Conservation (phyloP, 2,113 vertebrate species). For the Parus major region DNA sequence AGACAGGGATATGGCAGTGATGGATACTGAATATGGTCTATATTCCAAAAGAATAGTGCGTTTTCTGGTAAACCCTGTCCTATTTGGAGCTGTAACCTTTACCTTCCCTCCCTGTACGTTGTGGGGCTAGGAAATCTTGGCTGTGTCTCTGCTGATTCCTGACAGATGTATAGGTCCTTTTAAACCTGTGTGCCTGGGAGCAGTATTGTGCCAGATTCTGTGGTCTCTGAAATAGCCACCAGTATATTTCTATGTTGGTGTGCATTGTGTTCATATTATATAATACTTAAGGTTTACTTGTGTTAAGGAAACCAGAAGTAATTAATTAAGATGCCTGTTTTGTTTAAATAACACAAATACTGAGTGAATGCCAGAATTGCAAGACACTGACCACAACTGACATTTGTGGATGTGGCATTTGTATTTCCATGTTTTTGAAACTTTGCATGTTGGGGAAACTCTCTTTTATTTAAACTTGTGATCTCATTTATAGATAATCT, state of each 20-base stretch:
- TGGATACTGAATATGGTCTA: not conserved
- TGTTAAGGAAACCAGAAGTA: not conserved
- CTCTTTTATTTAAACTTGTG: not conserved
- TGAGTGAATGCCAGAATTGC: not conserved
- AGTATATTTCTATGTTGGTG: not conserved
- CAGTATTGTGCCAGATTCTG: not conserved
- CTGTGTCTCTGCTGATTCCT: not conserved
- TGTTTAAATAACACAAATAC: not conserved
- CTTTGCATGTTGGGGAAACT: not conserved
- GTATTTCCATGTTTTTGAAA: not conserved
- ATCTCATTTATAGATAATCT: not conserved
- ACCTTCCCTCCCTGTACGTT: not conserved
- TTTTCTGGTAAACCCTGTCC: not conserved
- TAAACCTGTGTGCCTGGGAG: not conserved
- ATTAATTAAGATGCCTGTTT: not conserved
- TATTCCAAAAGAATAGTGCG: not conserved
- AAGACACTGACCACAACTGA: not conserved
- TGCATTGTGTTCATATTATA: not conserved
- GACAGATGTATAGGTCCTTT: not conserved
- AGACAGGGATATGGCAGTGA: fast-evolving
- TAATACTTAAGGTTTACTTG: not conserved
- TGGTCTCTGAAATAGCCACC: not conserved
- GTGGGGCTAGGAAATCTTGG: not conserved
- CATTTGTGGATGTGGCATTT: not conserved
- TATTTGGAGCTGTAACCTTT: not conserved